Evolutionary conservation across 2,113 vertebrate genomes (phyloP).

Genomic region (Hemichromis elongatus): DNA sequence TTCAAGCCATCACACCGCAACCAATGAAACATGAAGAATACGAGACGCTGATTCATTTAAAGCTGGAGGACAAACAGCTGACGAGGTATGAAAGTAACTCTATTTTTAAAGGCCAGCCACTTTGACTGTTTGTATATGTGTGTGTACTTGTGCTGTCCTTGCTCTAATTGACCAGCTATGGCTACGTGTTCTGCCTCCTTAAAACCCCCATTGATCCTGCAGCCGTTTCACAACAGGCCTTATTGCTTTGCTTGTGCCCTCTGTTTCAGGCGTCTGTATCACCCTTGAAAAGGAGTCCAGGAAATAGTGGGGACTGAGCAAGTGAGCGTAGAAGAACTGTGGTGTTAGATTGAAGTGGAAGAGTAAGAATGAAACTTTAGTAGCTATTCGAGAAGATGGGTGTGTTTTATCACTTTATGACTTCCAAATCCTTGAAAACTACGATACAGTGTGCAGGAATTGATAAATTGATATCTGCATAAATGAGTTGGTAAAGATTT

Average conservation of each 20-base stretch:
- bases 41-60: conserved; percentile 41
- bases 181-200: conserved; percentile 60
- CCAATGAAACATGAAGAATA: conserved; percentile 23
- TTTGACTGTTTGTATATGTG: conserved; percentile 6
- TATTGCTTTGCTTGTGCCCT: conserved; percentile 54
- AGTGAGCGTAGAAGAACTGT: not conserved
- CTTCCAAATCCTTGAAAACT: not conserved
- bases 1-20: not conserved
- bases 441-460: not conserved
- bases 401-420: not conserved
- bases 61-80: conserved; percentile 53
- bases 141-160: conserved; percentile 51
- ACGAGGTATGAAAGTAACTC: conserved; percentile 53
- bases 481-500: conserved; percentile 26
- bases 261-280: conserved; percentile 2
- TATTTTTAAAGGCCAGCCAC: conserved; percentile 54
- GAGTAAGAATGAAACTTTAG: not conserved
- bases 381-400: not conserved
- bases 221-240: conserved; percentile 39
- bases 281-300: conserved; percentile 4
- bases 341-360: not conserved
- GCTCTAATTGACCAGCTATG: conserved; percentile 66
- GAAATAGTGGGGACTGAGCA: not conserved
- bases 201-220: conserved; percentile 60
- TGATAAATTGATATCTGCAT: conserved; percentile 6